Evolutionary conservation across 2,888 invertebrate species (phyloP), one percentile per base, ranked within the genome.

Genomic region (Odontomyia ornata): DNA sequence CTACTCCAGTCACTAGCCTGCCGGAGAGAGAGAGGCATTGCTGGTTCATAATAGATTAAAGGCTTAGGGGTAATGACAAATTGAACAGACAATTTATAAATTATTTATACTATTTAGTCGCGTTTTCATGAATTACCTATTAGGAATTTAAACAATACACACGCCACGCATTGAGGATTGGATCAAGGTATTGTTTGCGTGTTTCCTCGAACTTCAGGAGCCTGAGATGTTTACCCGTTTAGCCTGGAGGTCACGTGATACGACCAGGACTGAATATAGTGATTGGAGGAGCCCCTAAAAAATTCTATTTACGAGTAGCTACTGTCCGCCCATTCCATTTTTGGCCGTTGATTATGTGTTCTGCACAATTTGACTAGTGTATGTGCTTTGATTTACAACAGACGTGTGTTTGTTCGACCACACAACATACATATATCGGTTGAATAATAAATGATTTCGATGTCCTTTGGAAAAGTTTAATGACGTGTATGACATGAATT

Each of bases 401-500:
- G 18, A 43, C 27, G 18, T 65, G 52, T 15, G 15, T 15, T 5
- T 36, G 36, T 36, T 9, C 36, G 3, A 13, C 5, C 52, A 1
- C 52, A 18, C 4, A 30, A 4, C 36, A 36, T 36, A n/a, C n/a
- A n/a, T n/a, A 28, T 64, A 27, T 30, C 36, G 27, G 65, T 65
- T 21, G 36, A 36, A 65, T 36, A 65, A 30, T 65, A 65, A 65
- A 65, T 65, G 28, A 36, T n/a, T 65, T 36, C 36, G 65, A 36
- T 65, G 65, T 65, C 65, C 65, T 65, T 36, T 65, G 30, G 27
- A 65, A 21, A 65, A 27, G 21, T 65, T 65, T 65, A 65, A 65
- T 65, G 36, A 65, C 65, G 18, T 36, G 65, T 65, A 65, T 65
- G 65, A 65, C 65, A 65, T 65, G 43, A 43, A 65, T 65, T 43